Evolutionary conservation across 2,888 invertebrate species (phyloP).

Genomic region (Agonopterix arenella): DNA sequence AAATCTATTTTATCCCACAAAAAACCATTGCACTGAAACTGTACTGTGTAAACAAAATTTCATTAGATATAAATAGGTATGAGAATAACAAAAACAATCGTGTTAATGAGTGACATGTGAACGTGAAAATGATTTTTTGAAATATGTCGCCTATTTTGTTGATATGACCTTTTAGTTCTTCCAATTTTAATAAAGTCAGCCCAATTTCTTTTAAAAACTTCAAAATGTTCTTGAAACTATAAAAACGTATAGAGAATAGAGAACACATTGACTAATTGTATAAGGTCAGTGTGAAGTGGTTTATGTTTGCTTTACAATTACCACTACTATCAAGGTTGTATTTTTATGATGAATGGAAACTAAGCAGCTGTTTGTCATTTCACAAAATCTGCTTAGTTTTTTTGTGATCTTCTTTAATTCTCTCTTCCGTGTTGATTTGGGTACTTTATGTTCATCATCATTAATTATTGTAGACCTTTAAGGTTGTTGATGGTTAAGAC

Average conservation of each 20-base stretch:
- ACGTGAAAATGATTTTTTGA: too few relatives aligned
- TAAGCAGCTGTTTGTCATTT: constrained; percentile 14
- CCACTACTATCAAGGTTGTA: constrained; percentile 44
- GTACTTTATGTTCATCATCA: neutral
- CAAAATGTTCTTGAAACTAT: constrained; percentile 2
- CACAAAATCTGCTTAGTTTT: constrained; percentile 9
- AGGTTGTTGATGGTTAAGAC: too few relatives aligned
- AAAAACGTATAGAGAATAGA: neutral
- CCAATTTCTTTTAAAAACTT: neutral
- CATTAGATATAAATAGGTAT: too few relatives aligned
- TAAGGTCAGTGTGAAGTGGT: constrained; percentile 53
- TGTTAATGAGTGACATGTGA: too few relatives aligned
- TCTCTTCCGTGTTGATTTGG: constrained; percentile 1
- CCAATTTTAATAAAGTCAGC: neutral
- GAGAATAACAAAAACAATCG: too few relatives aligned
- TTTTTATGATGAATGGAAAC: constrained; percentile 23
- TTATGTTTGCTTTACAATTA: constrained; percentile 57
- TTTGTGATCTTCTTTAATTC: neutral
- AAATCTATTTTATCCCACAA: too few relatives aligned
- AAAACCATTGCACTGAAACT: too few relatives aligned
- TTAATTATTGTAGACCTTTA: too few relatives aligned
- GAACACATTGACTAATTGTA: constrained; percentile 44
- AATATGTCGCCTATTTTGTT: too few relatives aligned
- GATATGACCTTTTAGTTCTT: too few relatives aligned
- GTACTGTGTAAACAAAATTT: too few relatives aligned